These are phyloP conservation scores for Atta texana DNA, from an alignment of 1,140 invertebrate genomes.

Conservation along the genomic window DNA sequence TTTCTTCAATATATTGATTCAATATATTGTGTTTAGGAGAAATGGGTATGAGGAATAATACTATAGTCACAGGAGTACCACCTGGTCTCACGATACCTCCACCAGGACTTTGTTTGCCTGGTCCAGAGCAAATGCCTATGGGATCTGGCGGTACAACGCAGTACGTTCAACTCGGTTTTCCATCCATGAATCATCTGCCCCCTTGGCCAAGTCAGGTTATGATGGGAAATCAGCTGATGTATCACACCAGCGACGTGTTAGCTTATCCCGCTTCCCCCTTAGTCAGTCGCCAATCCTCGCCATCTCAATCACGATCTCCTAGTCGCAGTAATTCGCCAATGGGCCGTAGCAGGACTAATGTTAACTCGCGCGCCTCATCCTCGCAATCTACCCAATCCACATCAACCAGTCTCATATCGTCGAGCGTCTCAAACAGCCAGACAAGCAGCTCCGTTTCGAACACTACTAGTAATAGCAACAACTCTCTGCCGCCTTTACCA, in stretches of 20 bases:
- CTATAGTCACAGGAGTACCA: constrained; percentile 81
- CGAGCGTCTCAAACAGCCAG: constrained; percentile 77
- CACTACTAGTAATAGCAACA: constrained; percentile 46
- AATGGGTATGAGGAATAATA: constrained; percentile 80
- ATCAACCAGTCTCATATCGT: constrained; percentile 77
- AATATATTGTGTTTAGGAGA: constrained; percentile 75
- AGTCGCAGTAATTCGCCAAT: constrained; percentile 85
- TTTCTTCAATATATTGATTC: not conserved
- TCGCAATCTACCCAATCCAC: constrained; percentile 76
- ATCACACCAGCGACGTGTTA: constrained; percentile 82
- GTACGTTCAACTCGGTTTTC: constrained; percentile 83
- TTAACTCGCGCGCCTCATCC: constrained; percentile 77
- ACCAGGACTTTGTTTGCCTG: constrained; percentile 81
- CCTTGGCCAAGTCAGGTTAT: constrained; percentile 84
- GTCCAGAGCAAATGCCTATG: constrained; percentile 83
- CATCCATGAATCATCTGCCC: constrained; percentile 83
- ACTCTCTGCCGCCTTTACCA: constrained; percentile 73
- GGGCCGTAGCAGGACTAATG: constrained; percentile 71
- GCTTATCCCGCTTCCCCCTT: constrained; percentile 84
- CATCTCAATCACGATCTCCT: constrained; percentile 85
- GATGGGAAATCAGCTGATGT: constrained; percentile 84
- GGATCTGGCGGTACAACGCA: constrained; percentile 78
- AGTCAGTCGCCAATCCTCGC: constrained; percentile 86
- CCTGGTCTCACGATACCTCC: constrained; percentile 83
- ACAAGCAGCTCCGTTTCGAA: constrained; percentile 76